Conservation (phyloP, 2,888 invertebrate species). For the Incurvaria masculella region DNA sequence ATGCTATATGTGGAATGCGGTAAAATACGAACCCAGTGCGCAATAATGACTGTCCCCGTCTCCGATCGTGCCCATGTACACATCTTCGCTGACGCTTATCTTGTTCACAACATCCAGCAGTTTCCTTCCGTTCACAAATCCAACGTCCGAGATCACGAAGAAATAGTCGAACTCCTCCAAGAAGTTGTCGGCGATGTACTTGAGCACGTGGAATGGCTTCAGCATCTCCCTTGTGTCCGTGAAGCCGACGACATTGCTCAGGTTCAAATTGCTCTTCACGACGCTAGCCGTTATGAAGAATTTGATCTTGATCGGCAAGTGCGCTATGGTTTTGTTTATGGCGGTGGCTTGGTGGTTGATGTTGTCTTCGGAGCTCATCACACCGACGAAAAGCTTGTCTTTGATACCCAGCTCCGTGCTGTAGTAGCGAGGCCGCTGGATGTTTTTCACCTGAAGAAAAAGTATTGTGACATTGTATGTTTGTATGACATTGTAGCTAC, state of each 20-base stretch:
- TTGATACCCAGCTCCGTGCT: conserved; percentile 93
- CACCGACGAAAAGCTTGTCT: conserved; percentile 83
- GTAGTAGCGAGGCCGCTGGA: conserved; percentile 87
- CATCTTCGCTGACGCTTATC: conserved; percentile 80
- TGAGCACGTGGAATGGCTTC: conserved; percentile 83
- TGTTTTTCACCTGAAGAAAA: conserved; percentile 43
- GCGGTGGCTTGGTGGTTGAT: conserved; percentile 76
- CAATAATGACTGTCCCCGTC: conserved; percentile 63
- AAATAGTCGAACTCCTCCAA: conserved; percentile 91
- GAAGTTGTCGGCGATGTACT: conserved; percentile 87
- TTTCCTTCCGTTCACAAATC: conserved; percentile 79
- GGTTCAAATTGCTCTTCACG: conserved; percentile 47
- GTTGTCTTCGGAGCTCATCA: conserved; percentile 73
- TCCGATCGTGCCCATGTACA: conserved; percentile 73
- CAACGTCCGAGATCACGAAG: conserved; percentile 79
- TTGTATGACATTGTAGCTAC: background rate
- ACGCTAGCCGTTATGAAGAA: conserved; percentile 69
- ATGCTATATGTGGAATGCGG: too few species aligned
- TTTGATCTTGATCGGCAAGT: conserved; percentile 77
- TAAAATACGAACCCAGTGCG: conserved; percentile 56
- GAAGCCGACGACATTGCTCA: conserved; percentile 77
- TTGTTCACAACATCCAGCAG: conserved; percentile 68
- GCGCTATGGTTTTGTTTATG: conserved; percentile 85
- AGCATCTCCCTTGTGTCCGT: conserved; percentile 72
- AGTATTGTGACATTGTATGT: background rate